Base-by-base conservation (phyloP, 1,140 invertebrate genomes). In the Schlechtendalia chinensis region DNA sequence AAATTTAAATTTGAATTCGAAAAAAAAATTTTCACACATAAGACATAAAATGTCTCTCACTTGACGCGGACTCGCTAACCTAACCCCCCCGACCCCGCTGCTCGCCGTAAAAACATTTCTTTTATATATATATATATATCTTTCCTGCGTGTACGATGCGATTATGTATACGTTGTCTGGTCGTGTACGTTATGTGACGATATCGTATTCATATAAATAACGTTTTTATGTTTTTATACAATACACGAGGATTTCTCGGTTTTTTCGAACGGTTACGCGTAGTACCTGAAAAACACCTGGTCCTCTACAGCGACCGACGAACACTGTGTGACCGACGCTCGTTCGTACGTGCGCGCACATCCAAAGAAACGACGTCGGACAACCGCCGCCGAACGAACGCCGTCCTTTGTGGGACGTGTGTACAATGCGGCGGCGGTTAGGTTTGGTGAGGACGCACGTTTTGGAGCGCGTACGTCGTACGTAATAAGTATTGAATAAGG, bases 351-450 rank as follows among this genome's bases (percentile, higher is more conserved):
- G 11, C 19, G n/a, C 12, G 27, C 58, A 27, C 58, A n/a, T 59
- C 22, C n/a, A 22, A 67, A 45, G 32, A 67, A 67, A 67, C 29
- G 8, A 65, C 45, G 63, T 67, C 32, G 45, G n/a, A 67, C n/a
- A 32, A n/a, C 32, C 63, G n/a, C 32, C 63, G 14, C 32, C 19
- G n/a, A 67, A 65, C 61, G 39, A 65, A 39, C 39, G n/a, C n/a
- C 39, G 32, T n/a, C 39, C 22, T 65, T 39, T 65, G 19, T 27
- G 29, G 27, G 29, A 29, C 29, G 17, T 63, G 19, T 19, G 10
- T 11, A 63, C 8, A n/a, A n/a, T n/a, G n/a, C n/a, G 29, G 10
- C 29, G 39, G 27, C 17, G 61, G 39, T 27, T 24, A 67, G 63
- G 63, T 45, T 29, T 67, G 63, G 63, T 65, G 39, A 39, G 5